Conservation (phyloP, 2,113 vertebrate species). For the rabbit (Oryctolagus cuniculus) region mOryCun1.1 NC_091443.1:43263001-43263500, state of each 20-base stretch:
- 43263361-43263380: neutral
- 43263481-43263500: constrained; percentile 53
- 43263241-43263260: neutral
- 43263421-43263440: neutral
- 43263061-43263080: neutral
- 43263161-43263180: neutral
- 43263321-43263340: neutral
- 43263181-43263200: neutral
- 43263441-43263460: constrained; percentile 25
- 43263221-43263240: neutral
- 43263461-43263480: constrained; percentile 17
- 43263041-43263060: neutral
- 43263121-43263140: constrained; percentile 35
- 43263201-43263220: constrained; percentile 14
- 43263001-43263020: neutral
- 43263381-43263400: constrained; percentile 44
- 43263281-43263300: neutral
- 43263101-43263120: neutral
- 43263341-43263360: neutral
- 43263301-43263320: neutral
- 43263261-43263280: neutral
- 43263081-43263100: neutral
- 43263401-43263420: constrained; percentile 31
- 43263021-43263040: neutral
- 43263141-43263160: neutral